Conservation (phyloP, 1,140 invertebrate species). For the Solenopsis invicta region DNA sequence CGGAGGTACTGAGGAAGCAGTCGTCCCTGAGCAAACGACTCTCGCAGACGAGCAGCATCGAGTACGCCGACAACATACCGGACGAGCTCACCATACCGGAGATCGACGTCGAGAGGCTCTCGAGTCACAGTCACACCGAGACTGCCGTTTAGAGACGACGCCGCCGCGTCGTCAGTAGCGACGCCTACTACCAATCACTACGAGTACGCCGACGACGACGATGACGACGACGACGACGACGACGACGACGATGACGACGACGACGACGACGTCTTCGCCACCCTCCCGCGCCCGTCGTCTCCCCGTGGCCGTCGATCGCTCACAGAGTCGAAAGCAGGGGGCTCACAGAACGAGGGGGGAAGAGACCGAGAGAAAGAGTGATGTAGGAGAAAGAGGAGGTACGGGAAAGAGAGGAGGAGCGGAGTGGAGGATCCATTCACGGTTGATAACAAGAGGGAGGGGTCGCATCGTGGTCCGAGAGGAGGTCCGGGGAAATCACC, state of each 20-base stretch:
- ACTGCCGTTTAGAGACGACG: slow-evolving; percentile 92
- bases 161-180: slow-evolving; percentile 57
- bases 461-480: not conserved
- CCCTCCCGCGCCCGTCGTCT: slow-evolving; percentile 61
- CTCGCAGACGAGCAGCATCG: slow-evolving; percentile 96
- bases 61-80: slow-evolving; percentile 95
- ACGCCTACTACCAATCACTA: slow-evolving; percentile 47
- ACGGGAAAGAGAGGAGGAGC: slow-evolving; percentile 12
- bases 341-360: slow-evolving; percentile 23
- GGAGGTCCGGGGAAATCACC: not conserved
- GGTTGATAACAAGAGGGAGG: not conserved
- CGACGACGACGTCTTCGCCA: slow-evolving; percentile 36
- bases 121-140: slow-evolving; percentile 97
- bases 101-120: slow-evolving; percentile 95
- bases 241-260: slow-evolving; percentile 31
- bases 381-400: slow-evolving; percentile 9
- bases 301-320: slow-evolving; percentile 33
- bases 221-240: slow-evolving; percentile 35
- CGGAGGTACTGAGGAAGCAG: slow-evolving; percentile 96
- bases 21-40: slow-evolving; percentile 95
- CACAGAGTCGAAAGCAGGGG: slow-evolving; percentile 5
- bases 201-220: slow-evolving; percentile 44
- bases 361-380: slow-evolving; percentile 8
- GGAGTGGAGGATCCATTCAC: slow-evolving; percentile 16
- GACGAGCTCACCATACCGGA: slow-evolving; percentile 95